phyloP scores from a whole-genome alignment of 2,113 vertebrate species.

The Gnathonemus echidnorhynchus region DNA sequence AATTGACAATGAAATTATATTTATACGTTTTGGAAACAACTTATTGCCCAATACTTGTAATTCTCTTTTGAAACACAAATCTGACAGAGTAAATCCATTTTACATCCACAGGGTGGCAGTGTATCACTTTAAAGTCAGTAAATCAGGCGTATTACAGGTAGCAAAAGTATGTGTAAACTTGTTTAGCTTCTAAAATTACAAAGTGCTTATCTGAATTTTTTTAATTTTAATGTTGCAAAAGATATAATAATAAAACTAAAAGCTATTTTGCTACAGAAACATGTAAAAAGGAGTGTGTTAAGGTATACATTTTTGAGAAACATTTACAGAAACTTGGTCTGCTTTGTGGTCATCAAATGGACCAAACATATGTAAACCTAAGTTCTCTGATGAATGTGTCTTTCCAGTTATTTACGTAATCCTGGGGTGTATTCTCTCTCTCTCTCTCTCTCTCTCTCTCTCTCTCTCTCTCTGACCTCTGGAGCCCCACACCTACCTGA shows the following conservation, averaged over 20 bases:
- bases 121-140: not conserved
- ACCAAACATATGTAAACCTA: not conserved
- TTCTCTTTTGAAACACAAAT: not conserved
- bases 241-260: not conserved
- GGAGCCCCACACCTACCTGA: constrained; percentile 10
- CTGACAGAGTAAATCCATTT: not conserved
- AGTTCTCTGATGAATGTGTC: not conserved
- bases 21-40: not conserved
- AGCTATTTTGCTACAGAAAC: not conserved
- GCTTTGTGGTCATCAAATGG: not conserved
- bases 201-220: not conserved
- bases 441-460: too few species aligned
- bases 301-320: not conserved
- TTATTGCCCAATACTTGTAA: not conserved
- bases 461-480: not conserved
- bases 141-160: not conserved
- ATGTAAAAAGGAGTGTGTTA: not conserved
- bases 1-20: not conserved
- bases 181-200: not conserved
- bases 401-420: not conserved
- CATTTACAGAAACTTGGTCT: not conserved
- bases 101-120: not conserved
- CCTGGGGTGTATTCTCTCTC: not conserved
- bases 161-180: not conserved
- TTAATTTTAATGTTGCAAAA: not conserved